phyloP scores from a whole-genome alignment of 2,888 invertebrate genomes.

The Plagodis dolabraria region DNA sequence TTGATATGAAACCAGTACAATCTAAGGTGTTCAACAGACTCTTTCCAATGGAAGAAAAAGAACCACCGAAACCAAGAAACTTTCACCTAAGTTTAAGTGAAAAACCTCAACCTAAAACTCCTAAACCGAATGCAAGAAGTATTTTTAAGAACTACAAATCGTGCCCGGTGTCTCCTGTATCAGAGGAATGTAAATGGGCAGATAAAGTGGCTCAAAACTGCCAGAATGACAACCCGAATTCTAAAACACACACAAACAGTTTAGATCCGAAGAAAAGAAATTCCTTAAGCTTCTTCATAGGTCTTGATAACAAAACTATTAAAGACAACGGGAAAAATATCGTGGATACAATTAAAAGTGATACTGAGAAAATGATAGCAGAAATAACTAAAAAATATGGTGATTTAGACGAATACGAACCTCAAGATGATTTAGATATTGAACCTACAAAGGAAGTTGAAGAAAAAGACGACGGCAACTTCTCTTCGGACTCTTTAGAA shows the following conservation, averaged over 20 bases:
- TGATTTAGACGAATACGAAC: slow-evolving; percentile 82
- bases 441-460: slow-evolving; percentile 72
- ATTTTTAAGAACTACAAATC: slow-evolving; percentile 89
- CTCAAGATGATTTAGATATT: slow-evolving; percentile 66
- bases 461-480: slow-evolving; percentile 87
- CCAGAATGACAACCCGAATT: slow-evolving; percentile 42
- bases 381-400: slow-evolving; percentile 87
- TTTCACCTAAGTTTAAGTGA: slow-evolving; percentile 73
- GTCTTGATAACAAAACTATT: slow-evolving; percentile 79
- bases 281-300: slow-evolving; percentile 88
- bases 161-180: slow-evolving; percentile 92
- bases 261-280: slow-evolving; percentile 82
- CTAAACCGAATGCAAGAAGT: slow-evolving; percentile 75
- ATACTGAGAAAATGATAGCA: slow-evolving; percentile 87
- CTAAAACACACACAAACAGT: slow-evolving; percentile 62
- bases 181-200: slow-evolving; percentile 90
- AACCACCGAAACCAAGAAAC: slow-evolving; percentile 66
- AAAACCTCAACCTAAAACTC: slow-evolving; percentile 63
- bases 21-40: slow-evolving; percentile 77
- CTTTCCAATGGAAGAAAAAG: slow-evolving; percentile 62
- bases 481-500: slow-evolving; percentile 92
- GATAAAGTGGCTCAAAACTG: slow-evolving; percentile 70
- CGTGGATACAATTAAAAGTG: slow-evolving; percentile 86
- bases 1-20: slow-evolving; percentile 68
- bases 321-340: slow-evolving; percentile 83